Evolutionary conservation across 2,888 invertebrate species (phyloP).

Genomic region (Rhaphigaster nebulosa): DNA sequence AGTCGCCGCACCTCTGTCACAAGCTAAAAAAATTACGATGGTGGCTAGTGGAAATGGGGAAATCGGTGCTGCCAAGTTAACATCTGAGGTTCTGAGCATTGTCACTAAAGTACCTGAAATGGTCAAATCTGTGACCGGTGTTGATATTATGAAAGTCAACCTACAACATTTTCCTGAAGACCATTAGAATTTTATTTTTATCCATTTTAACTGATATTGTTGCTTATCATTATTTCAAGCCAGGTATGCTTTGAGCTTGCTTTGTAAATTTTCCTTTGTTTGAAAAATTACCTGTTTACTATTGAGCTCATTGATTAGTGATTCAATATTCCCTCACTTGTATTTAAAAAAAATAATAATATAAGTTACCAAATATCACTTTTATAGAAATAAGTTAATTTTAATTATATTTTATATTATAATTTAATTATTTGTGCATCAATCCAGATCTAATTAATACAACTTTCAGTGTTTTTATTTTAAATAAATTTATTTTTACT

Average conservation of each 20-base stretch:
- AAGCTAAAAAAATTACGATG: slow-evolving; percentile 97
- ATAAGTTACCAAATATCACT: neutral
- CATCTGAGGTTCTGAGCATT: slow-evolving; percentile 93
- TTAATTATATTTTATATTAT: neutral
- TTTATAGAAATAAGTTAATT: neutral
- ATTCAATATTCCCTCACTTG: neutral
- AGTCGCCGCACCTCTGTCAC: slow-evolving; percentile 94
- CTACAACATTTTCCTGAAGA: slow-evolving; percentile 64
- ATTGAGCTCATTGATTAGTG: neutral
- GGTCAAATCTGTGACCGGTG: slow-evolving; percentile 92
- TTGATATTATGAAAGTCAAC: slow-evolving; percentile 88
- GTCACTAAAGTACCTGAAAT: slow-evolving; percentile 92
- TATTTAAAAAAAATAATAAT: neutral
- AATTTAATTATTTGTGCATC: neutral
- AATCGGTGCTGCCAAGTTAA: slow-evolving; percentile 93
- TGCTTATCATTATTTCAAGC: slow-evolving; percentile 12
- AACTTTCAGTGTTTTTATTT: neutral
- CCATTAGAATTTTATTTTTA: slow-evolving; percentile 57
- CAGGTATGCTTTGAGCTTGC: slow-evolving; percentile 22
- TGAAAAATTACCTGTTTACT: neutral
- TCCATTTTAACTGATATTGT: neutral
- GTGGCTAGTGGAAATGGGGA: slow-evolving; percentile 92
- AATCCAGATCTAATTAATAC: neutral
- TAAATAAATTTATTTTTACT: neutral
- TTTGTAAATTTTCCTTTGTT: neutral